Base-by-base conservation (phyloP, 2,888 invertebrate genomes). In the Caenorhabditis afra region DNA sequence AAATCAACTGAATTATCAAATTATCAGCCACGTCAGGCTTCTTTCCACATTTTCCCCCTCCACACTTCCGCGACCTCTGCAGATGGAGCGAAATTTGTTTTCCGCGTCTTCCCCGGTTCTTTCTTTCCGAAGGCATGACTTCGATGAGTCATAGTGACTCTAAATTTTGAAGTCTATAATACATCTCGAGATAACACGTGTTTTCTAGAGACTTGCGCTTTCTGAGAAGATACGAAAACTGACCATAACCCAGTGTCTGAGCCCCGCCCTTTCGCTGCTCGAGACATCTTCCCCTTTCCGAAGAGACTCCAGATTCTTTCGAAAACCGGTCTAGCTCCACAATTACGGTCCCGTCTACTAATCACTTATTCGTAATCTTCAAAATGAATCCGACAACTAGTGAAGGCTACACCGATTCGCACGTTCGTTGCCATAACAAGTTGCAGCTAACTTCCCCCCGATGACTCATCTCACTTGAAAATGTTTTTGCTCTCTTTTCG, bases 1-100 rank as follows among this genome's bases (percentile, higher is more conserved):
- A 53, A 71, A 64, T 47, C 71, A 64, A 64, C 45, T 47, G 62
- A 71, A 70, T 70, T 71, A 71, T 71, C 71, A 71, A 71, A 71
- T 64, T 71, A 71, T 71, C 62, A 61, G 18, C 16, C 47, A 37
- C 61, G 53, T 39, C 37, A 62, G 71, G 71, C 62, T 71, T 71
- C 71, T 53, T 71, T 71, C 12, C 58, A 41, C 22, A 45, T 45
- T 55, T 61, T 53, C 41, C 22, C 61, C 55, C 53, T 71, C 62
- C 71, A n/a, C n/a, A n/a, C n/a, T n/a, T n/a, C n/a, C n/a, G n/a
- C n/a, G 39, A 57, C 49, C 44, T 61, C 45, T 70, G 20, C 55
- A 22, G 35, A 10, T 29, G 29, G 29, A 29, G 29, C 7, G n/a
- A 70, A 39, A 35, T 64, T 64, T 73, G 64, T 53, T 53, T 53